Base-by-base conservation (phyloP, 2,113 vertebrate genomes). In the Orthonyx spaldingii region DNA sequence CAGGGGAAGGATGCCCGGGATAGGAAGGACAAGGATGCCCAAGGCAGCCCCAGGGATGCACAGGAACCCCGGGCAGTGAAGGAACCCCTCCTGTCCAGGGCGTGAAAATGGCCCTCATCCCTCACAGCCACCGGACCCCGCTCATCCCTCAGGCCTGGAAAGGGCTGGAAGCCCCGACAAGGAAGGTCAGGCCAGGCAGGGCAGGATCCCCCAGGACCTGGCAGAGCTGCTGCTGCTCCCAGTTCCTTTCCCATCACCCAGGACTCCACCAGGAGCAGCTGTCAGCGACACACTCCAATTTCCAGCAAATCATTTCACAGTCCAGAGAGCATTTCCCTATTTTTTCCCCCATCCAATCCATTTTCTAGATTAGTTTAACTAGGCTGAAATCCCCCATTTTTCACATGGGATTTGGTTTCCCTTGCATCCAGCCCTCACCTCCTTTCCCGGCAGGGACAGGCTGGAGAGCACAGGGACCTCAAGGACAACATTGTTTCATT, bases 311-410 rank as follows among this genome's bases (percentile, higher is more conserved):
- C 84, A 80, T 94, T 96, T 95, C 18, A 8, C 86, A 96, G 71
- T 27, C 63, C 71, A 90, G 61, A 60, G 59, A 96, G 37, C 65
- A 46, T 84, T 93, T 86, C 24, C 27, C 32, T 61, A 44, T 46
- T 69, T 69, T 50, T 37, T 2, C 8, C n/a, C n/a, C 60, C 8
- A 1, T 60, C 30, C 57, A 93, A 88, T 92, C 86, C 53, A 77
- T 94, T 41, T 89, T 72, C 74, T 7, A 64, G 66, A 89, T 77
- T 53, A 72, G 91, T 90, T 83, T 76, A 94, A 89, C 86, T 72
- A 91, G 75, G 59, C 71, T 94, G 79, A 92, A 92, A 83, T 60
- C 17, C 63, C 79, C n/a, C 63, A 84, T 96, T 94, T 94, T 92
- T 86, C 83, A 86, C 10, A 1, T 39, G 41, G 71, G 41, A 53